Base-by-base conservation (phyloP, 2,888 invertebrate species). In the Tenthredo notha region DNA sequence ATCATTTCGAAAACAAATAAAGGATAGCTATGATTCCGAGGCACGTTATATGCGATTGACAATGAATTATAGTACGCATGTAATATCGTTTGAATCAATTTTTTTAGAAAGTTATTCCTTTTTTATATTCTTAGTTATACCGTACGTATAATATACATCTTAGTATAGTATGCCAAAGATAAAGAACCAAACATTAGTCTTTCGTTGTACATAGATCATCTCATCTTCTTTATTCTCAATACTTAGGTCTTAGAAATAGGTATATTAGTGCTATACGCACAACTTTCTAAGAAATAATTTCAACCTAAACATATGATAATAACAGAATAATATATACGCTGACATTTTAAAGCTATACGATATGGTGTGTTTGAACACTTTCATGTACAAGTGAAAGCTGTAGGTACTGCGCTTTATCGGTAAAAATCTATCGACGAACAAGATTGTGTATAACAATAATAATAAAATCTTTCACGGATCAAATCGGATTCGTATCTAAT, bases 231-330 rank as follows among this genome's bases (percentile, higher is more conserved):
- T 61, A 0, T 58, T 21, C 25, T 67, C 33, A 15, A 25, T 18
- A 33, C 67, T 18, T 33, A 67, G 33, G 18, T 33, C 67, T 15
- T 33, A 18, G 67, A 33, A 33, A 33, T 33, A 33, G 15, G 67
- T 29, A 67, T n/a, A 74, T 40, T 5, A 5, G 9, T 9, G 10
- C 21, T 9, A n/a, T 74, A 43, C 33, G 33, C 21, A 74, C n/a
- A 43, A 74, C 74, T 74, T 74, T 74, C 74, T 47, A 74, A 74
- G 74, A 74, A 43, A 74, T 74, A 40, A 74, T 43, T 74, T 21
- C 43, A 74, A 25, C 40, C 43, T 25, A 25, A 43, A 67, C 43
- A 7, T 40, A 43, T 43, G 2, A 74, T 40, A 21, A 67, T 33
- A 67, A 67, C 33, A 67, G 67, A 33, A 29, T 1, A 67, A 67